Evolutionary conservation across 1,140 invertebrate species (phyloP).

Genomic region (Ericerus pela): DNA sequence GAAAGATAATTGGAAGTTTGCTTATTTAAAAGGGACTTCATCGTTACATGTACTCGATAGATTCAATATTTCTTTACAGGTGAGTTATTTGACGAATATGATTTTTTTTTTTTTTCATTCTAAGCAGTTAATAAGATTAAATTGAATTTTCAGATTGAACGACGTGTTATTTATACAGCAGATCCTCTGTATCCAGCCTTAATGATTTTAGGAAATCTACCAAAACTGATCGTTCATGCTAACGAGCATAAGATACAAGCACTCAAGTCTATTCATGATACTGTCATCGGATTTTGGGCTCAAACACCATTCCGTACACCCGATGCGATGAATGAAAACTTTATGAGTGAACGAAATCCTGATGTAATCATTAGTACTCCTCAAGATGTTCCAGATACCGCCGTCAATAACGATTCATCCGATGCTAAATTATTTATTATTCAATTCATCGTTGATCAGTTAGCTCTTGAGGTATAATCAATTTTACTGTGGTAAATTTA

Average conservation of each 20-base stretch:
- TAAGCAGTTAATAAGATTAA: background rate
- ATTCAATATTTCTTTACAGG: constrained; percentile 74
- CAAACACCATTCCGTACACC: constrained; percentile 32
- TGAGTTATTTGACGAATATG: constrained; percentile 24
- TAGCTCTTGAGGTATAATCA: constrained; percentile 55
- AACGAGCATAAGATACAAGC: constrained; percentile 73
- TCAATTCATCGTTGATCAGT: constrained; percentile 74
- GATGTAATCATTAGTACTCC: constrained; percentile 2
- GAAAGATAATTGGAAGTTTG: constrained; percentile 78
- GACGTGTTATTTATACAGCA: constrained; percentile 59
- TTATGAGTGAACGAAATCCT: constrained; percentile 14
- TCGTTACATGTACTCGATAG: constrained; percentile 74
- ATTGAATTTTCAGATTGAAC: constrained; percentile 42
- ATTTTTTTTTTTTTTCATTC: constrained; percentile 6
- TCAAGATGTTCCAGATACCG: constrained; percentile 15
- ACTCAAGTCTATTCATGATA: constrained; percentile 36
- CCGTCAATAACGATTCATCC: constrained; percentile 32
- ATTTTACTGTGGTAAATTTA: no score
- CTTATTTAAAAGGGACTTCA: constrained; percentile 64
- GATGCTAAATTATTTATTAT: constrained; percentile 58
- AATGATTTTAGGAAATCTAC: constrained; percentile 66
- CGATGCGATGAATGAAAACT: constrained; percentile 5
- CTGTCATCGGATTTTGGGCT: constrained; percentile 31
- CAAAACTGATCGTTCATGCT: constrained; percentile 71
- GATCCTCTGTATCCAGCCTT: constrained; percentile 75